phyloP scores from a whole-genome alignment of 1,140 invertebrate genomes.

The Gryllus bimaculatus region DNA sequence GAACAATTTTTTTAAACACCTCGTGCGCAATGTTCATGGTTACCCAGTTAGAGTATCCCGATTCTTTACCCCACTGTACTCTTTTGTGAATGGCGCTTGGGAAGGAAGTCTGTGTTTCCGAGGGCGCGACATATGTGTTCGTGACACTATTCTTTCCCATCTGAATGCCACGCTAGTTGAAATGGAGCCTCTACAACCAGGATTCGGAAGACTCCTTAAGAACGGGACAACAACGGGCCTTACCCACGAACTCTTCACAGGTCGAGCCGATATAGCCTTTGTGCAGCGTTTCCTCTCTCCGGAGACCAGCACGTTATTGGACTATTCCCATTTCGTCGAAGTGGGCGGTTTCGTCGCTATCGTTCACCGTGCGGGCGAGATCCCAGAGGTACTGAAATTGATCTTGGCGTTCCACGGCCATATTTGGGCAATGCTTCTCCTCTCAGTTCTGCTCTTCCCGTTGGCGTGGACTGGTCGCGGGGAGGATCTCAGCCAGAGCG shows the following conservation, averaged over 20 bases:
- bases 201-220: background rate
- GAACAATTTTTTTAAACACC: background rate
- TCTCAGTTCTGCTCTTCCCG: background rate
- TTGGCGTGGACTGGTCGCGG: background rate
- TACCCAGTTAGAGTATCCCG: background rate
- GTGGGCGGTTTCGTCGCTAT: background rate
- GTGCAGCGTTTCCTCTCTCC: background rate
- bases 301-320: background rate
- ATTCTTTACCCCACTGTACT: background rate
- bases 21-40: background rate
- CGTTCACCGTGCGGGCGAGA: background rate
- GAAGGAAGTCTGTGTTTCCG: background rate
- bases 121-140: background rate
- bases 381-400: background rate
- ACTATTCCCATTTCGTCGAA: background rate
- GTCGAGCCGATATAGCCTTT: background rate
- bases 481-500: background rate
- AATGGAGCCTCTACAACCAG: background rate
- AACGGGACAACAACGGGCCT: background rate
- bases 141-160: background rate
- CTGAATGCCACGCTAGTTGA: background rate
- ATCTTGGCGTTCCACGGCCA: background rate
- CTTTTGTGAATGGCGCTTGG: background rate
- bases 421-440: background rate
- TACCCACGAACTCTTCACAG: background rate